These are phyloP conservation scores for Halictus quadricinctus DNA, from an alignment of 2,888 invertebrate species.

Conservation along the genomic window DNA sequence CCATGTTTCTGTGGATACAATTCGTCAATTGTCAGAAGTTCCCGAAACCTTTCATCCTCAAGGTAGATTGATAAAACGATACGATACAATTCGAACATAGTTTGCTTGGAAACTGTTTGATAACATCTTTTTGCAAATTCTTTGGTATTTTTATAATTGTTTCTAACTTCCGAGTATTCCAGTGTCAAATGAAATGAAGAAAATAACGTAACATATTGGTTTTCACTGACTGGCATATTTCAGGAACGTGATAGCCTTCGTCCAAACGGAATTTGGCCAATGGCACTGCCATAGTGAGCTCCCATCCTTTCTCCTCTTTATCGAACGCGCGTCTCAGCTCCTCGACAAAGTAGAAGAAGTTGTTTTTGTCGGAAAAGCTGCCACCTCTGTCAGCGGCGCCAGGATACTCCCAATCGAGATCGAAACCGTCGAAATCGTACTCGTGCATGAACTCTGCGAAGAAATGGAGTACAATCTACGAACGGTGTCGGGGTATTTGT, in stretches of 20 bases:
- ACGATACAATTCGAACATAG: too few species aligned
- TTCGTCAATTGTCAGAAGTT: too few species aligned
- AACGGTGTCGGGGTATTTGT: too few species aligned
- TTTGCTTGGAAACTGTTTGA: too few species aligned
- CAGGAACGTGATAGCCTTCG: conserved; percentile 95
- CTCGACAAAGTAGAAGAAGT: conserved; percentile 91
- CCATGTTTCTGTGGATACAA: conserved; percentile 85
- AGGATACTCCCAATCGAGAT: conserved; percentile 96
- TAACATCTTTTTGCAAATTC: too few species aligned
- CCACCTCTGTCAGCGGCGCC: conserved; percentile 94
- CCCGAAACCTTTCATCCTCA: not conserved
- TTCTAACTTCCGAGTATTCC: not conserved
- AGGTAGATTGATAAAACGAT: too few species aligned
- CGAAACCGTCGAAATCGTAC: conserved; percentile 93
- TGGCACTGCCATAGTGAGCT: conserved; percentile 95
- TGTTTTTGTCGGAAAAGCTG: conserved; percentile 91
- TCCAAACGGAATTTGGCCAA: conserved; percentile 93
- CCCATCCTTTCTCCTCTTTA: conserved; percentile 90
- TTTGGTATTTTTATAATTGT: not conserved
- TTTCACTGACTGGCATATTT: conserved; percentile 89
- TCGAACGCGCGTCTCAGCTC: conserved; percentile 92
- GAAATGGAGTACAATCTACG: not conserved
- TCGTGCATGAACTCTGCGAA: conserved; percentile 87
- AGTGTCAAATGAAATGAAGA: too few species aligned
- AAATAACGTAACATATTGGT: not conserved